phyloP scores from a whole-genome alignment of 2,113 vertebrate species.

The Ibidorhyncha struthersii region DNA sequence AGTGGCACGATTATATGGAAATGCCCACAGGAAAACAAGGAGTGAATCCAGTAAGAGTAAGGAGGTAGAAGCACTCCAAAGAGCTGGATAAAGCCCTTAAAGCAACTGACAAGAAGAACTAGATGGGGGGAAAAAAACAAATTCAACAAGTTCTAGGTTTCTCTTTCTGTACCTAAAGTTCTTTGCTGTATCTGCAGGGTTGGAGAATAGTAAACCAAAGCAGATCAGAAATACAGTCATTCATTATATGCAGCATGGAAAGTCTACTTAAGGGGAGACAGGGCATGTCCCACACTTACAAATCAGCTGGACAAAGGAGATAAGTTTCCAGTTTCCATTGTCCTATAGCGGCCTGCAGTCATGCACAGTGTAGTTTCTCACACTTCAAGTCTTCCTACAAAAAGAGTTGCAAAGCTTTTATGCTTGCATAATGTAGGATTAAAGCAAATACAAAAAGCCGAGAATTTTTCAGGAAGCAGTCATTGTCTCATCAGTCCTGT shows the following conservation, averaged over 20 bases:
- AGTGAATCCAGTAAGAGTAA: neutral
- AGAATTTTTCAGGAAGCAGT: neutral
- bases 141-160: neutral
- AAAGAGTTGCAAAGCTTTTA: neutral
- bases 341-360: neutral
- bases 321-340: neutral
- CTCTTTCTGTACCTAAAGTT: neutral
- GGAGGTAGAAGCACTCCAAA: neutral
- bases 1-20: neutral
- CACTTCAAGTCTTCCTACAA: neutral
- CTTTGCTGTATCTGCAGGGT: neutral
- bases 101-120: neutral
- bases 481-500: neutral
- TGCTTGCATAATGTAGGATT: neutral
- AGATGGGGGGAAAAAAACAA: neutral
- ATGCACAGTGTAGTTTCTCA: neutral
- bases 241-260: neutral
- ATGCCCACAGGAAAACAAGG: neutral
- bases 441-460: neutral
- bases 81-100: neutral
- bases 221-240: neutral
- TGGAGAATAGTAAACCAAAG: neutral
- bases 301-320: neutral
- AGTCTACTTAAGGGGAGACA: neutral
- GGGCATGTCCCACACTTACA: neutral